Evolutionary conservation across 2,797 vertebrate genomes (phyloP).

Genomic region (Eospalax fontanierii): DNA sequence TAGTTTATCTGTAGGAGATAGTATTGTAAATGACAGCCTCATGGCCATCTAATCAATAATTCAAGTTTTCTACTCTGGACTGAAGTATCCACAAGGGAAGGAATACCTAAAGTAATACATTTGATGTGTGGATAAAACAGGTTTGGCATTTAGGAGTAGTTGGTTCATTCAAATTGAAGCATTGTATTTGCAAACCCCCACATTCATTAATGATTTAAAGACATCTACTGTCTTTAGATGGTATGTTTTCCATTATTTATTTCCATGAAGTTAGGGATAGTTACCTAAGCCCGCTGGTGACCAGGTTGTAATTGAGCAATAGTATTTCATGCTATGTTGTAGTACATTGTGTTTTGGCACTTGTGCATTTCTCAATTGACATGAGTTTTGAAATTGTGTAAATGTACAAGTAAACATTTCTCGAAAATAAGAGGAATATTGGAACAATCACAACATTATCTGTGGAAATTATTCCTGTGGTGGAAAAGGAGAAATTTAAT

Average conservation of each 20-base stretch:
- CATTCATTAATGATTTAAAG: slow-evolving; percentile 73
- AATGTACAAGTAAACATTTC: not conserved
- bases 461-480: not conserved
- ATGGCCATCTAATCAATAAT: slow-evolving; percentile 74
- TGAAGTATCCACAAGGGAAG: slow-evolving; percentile 53
- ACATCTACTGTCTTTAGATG: slow-evolving; percentile 42
- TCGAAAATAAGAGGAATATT: not conserved
- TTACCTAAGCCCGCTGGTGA: slow-evolving; percentile 37
- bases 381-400: not conserved
- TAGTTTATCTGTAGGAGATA: slow-evolving; percentile 42
- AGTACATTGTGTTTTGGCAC: not conserved
- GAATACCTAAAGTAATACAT: slow-evolving; percentile 61
- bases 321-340: slow-evolving; percentile 20
- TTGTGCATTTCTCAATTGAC: slow-evolving; percentile 19
- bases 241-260: slow-evolving; percentile 75
- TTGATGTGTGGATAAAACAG: slow-evolving; percentile 69
- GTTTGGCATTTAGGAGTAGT: slow-evolving; percentile 36
- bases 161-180: slow-evolving; percentile 48
- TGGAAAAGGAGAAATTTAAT: not conserved
- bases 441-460: not conserved
- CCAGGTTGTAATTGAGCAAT: slow-evolving; percentile 24
- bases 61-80: slow-evolving; percentile 48
- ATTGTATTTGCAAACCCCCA: slow-evolving; percentile 64
- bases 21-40: slow-evolving; percentile 68
- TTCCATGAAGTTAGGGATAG: slow-evolving; percentile 59